Base-by-base conservation (phyloP, 2,888 invertebrate species). In the Leptura quadrifasciata region DNA sequence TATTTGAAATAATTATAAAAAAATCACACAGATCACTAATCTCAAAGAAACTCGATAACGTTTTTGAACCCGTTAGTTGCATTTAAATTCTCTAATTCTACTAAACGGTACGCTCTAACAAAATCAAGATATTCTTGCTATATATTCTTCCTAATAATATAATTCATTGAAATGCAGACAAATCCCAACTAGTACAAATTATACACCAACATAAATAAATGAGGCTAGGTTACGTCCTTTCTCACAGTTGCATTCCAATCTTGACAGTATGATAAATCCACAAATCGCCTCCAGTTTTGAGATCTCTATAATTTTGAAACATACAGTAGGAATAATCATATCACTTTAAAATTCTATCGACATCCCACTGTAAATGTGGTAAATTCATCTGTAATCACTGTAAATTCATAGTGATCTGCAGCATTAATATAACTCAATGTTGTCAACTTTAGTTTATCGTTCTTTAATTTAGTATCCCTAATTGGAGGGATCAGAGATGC, bases 391-490 rank as follows among this genome's bases (percentile, higher is more conserved):
- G 21, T 39, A 31, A 63, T 69, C 74, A 55, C 74, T 54, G 74
- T 35, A 69, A 74, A 61, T 31, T 61, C 21, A 74, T 75, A 21
- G 55, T 64, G 74, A 47, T 64, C 47, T 31, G 24, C 58, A 31
- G 39, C 63, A 68, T 74, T 69, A 69, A 69, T 60, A 74, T 58
- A 72, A 57, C 72, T 35, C 72, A 39, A 72, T 24, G 61, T 68
- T 68, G 68, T 68, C 68, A 82, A 84, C 84, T 79, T 80, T 72
- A 79, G 78, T 85, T 84, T 87, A 87, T 88, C 86, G 83, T 84
- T 85, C 85, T 86, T 86, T 87, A 88, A 89, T 89, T 89, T 89
- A 89, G 86, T 84, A 85, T 85, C 87, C 78, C 82, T 89, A 89
- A 89, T 89, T 88, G 86, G 83, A 82, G 87, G 88, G 88, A 88